Base-by-base conservation (phyloP, 2,797 vertebrate species). In the Caiman crocodilus region DNA sequence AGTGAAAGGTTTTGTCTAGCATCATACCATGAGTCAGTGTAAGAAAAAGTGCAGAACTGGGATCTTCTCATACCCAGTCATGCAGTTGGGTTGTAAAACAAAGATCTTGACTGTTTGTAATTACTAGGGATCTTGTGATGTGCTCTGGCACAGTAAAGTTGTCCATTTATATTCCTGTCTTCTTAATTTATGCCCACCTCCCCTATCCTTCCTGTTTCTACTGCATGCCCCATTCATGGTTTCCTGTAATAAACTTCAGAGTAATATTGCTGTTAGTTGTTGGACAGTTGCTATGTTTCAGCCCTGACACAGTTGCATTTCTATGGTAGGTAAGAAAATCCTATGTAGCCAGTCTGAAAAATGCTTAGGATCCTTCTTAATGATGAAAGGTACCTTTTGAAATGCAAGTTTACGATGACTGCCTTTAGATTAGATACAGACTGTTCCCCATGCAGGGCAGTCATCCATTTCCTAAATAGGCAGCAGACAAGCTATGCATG, bases 61-160 rank as follows among this genome's bases (percentile, higher is more conserved):
- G 35, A 1, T 64, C 35, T 76, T 26, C 42, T 80, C 74, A 61
- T 58, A 63, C 30, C 25, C 77, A 85, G 50, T 4, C 20, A 67
- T 94, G 81, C 21, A 25, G 88, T 58, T 76, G 76, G 58, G 16
- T 32, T 76, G 78, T 79, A 82, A 87, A 65, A 64, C 60, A 65
- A 57, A 76, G 61, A 76, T 76, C 71, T 16, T 78, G 88, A 42
- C 56, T 55, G 3, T 82, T 84, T 26, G 12, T 65, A 85, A 73
- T 85, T 86, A 73, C 74, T 86, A 32, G 74, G 80, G 88, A 88
- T 69, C 73, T 15, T 4, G 64, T 2, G 67, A 78, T 85, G 84
- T 65, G 90, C 63, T 79, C 84, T 89, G 95, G 91, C 93, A 93
- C 30, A 84, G 64, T 74, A 74, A 71, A 65, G 35, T 30, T 79